These are phyloP conservation scores for Artemisiospiza belli DNA, from an alignment of 2,113 vertebrate genomes.

Conservation along the genomic window DNA sequence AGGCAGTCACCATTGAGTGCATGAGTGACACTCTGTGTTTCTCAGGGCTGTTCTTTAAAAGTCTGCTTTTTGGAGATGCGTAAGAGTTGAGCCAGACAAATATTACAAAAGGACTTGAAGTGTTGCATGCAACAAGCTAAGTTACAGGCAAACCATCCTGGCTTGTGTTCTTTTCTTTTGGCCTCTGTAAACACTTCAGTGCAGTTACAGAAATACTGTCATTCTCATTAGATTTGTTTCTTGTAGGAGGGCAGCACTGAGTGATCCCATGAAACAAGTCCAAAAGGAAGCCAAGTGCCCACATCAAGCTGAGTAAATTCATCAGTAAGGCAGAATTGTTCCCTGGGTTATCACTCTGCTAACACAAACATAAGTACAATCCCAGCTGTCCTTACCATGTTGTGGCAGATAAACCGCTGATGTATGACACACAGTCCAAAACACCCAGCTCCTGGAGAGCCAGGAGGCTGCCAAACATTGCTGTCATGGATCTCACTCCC, in stretches of 20 bases:
- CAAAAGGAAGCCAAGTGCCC: background rate
- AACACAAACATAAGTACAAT: background rate
- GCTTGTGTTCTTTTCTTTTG: background rate
- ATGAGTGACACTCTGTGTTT: background rate
- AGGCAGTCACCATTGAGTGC: background rate
- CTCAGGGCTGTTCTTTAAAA: background rate
- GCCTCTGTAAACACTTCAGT: background rate
- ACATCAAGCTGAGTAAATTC: background rate
- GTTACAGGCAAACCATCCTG: background rate
- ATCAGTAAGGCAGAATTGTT: background rate
- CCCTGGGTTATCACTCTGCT: background rate
- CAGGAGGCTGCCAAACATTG: slow-evolving; percentile 78
- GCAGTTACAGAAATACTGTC: background rate
- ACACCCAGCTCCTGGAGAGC: slow-evolving; percentile 81
- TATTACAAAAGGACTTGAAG: background rate
- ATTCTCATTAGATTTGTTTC: background rate
- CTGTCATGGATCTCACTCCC: slow-evolving; percentile 81
- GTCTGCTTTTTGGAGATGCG: background rate
- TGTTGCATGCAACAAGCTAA: background rate
- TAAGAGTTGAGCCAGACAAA: background rate
- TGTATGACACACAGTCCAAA: slow-evolving; percentile 81
- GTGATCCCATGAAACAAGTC: background rate
- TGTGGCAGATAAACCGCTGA: slow-evolving; percentile 84
- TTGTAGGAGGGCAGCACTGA: background rate
- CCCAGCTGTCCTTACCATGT: slow-evolving; percentile 81